phyloP scores from a whole-genome alignment of 2,113 vertebrate genomes.

The Hyperoodon ampullatus region DNA sequence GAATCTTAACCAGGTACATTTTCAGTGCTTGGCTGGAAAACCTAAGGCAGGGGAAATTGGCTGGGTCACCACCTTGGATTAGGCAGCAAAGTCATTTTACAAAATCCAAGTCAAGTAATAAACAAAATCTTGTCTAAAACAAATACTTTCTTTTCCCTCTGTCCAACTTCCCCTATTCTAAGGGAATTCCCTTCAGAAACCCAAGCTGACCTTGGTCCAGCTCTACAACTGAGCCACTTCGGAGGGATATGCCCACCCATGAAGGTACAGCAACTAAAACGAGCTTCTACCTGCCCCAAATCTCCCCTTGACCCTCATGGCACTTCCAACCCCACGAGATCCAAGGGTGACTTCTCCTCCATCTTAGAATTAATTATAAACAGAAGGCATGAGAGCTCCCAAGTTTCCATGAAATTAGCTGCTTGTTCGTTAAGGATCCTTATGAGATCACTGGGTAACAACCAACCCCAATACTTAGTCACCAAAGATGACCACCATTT shows the following conservation, averaged over 20 bases:
- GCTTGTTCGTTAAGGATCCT: not conserved
- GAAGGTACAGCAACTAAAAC: accelerated
- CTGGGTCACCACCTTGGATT: accelerated
- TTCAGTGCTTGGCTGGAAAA: not conserved
- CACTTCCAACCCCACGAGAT: no score
- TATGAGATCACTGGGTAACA: accelerated
- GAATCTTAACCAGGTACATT: accelerated
- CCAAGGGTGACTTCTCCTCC: accelerated
- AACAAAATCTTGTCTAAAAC: not conserved
- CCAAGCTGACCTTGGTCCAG: accelerated
- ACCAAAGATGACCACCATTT: not conserved
- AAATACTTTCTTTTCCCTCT: accelerated
- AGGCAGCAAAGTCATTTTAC: no score
- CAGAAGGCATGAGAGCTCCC: accelerated
- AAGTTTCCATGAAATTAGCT: accelerated
- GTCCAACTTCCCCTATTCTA: no score
- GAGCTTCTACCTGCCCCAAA: accelerated
- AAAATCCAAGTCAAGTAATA: no score
- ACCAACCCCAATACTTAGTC: accelerated
- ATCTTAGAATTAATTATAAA: accelerated
- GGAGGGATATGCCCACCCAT: accelerated
- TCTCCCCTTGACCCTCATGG: accelerated
- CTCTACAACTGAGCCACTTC: accelerated
- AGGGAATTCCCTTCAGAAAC: no score
- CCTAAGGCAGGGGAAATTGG: accelerated